These are phyloP conservation scores for Armadillidium nasatum DNA, from an alignment of 1,140 invertebrate species.

Conservation along the genomic window DNA sequence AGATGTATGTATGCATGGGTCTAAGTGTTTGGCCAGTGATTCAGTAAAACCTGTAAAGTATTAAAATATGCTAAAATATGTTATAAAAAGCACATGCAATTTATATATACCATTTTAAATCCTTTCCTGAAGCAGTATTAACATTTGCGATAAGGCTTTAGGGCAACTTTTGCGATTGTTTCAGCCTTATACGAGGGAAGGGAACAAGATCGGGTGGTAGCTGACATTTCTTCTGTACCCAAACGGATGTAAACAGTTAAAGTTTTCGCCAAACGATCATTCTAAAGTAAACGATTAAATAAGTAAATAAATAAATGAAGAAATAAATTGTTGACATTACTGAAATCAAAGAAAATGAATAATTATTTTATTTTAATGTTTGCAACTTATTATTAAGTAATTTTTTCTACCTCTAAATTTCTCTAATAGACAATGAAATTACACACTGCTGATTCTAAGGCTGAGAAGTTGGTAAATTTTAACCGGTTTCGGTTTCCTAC, in stretches of 20 bases:
- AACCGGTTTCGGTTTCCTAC: no score
- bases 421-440: neutral
- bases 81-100: no score
- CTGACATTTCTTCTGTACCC: conserved; percentile 42
- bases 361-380: neutral
- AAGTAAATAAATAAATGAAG: neutral
- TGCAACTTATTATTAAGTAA: neutral
- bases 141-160: conserved; percentile 57
- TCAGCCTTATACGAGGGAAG: conserved; percentile 48
- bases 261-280: conserved; percentile 49
- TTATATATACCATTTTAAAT: neutral
- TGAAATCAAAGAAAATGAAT: neutral
- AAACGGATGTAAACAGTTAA: conserved; percentile 49
- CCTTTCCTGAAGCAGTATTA: conserved; percentile 53
- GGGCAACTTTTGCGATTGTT: conserved; percentile 57
- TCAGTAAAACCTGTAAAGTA: no score
- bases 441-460: neutral
- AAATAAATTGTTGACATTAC: neutral
- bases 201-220: conserved; percentile 48
- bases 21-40: no score
- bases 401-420: neutral
- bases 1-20: no score
- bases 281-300: conserved; percentile 46
- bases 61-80: no score
- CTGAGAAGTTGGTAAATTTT: no score